phyloP scores from a whole-genome alignment of 2,797 vertebrate species.

The Platyrinchus mystaceus region DNA sequence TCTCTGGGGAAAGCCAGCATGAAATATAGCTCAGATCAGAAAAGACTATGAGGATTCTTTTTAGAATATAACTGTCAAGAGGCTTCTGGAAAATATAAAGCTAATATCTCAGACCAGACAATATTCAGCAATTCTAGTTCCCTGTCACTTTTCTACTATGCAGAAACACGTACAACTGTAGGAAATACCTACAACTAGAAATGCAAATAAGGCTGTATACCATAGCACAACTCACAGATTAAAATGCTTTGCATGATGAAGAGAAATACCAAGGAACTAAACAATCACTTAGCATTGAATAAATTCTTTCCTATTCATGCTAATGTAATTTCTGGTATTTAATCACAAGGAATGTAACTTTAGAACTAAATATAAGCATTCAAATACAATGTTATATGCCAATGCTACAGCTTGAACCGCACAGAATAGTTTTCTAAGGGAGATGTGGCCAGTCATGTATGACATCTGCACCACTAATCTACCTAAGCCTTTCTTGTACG shows the following conservation, averaged over 20 bases:
- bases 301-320: background rate
- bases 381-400: background rate
- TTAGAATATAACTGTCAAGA: background rate
- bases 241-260: background rate
- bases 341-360: background rate
- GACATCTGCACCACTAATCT: background rate
- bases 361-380: background rate
- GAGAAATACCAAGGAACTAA: background rate
- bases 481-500: background rate
- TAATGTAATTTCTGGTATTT: background rate
- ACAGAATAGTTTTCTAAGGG: background rate
- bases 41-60: background rate
- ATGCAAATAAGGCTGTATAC: background rate
- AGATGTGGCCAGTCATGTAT: background rate
- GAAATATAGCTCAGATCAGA: background rate
- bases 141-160: background rate
- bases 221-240: background rate
- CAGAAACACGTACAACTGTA: background rate
- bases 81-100: background rate
- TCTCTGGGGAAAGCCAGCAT: background rate
- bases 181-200: background rate
- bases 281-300: background rate
- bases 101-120: background rate
- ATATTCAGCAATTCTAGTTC: background rate
- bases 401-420: background rate